A percentile compares a stretch with the other conserved stretches of the same genome.
Evolutionary conservation across 2,888 invertebrate genomes (phyloP).

Genomic region (Hypolimnas misippus): DNA sequence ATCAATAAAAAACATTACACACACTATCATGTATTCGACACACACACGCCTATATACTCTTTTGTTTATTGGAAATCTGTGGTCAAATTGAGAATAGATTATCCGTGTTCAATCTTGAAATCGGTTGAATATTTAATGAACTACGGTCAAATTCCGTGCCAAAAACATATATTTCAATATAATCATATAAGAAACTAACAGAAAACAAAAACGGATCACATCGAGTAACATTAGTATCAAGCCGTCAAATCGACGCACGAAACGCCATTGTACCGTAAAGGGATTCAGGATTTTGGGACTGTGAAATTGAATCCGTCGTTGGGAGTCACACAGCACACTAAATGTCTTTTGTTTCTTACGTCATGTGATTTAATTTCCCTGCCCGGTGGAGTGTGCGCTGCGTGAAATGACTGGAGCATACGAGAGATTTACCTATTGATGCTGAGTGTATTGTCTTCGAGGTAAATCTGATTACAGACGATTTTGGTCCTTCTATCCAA

Average conservation of each 20-base stretch:
- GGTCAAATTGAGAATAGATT: no score
- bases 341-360: slow-evolving; percentile 43
- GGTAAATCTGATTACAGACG: no score
- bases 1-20: no score
- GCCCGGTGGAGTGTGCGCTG: slow-evolving; percentile 37
- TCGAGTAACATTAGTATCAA: neutral
- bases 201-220: neutral
- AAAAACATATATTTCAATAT: no score
- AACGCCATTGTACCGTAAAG: slow-evolving; percentile 22
- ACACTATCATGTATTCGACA: no score
- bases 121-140: no score
- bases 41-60: no score
- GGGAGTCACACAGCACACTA: slow-evolving; percentile 37
- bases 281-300: slow-evolving; percentile 21
- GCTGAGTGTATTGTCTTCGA: no score
- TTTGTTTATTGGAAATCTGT: no score
- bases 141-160: no score
- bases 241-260: slow-evolving; percentile 12
- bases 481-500: no score
- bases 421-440: slow-evolving; percentile 5
- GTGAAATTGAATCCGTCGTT: slow-evolving; percentile 38
- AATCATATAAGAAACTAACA: neutral
- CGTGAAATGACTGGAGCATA: slow-evolving; percentile 15
- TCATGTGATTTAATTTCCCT: slow-evolving; percentile 44
- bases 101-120: no score